These are phyloP conservation scores for Emmelina monodactyla DNA, from an alignment of 2,888 invertebrate genomes.

Conservation along the genomic window DNA sequence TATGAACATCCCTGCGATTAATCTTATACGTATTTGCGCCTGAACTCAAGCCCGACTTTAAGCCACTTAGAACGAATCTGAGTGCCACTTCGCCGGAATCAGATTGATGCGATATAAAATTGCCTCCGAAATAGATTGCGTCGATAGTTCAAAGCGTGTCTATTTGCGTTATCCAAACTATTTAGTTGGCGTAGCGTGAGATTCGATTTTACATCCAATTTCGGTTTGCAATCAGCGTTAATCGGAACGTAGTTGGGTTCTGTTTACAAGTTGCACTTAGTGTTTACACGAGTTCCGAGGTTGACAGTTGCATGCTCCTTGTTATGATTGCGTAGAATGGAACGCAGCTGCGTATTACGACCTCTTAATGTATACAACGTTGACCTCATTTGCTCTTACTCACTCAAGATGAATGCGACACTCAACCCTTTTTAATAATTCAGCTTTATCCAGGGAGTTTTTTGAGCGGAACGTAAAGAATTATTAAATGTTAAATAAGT, in stretches of 20 bases:
- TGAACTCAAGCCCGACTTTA: constrained; percentile 31
- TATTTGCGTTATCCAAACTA: no score
- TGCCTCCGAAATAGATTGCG: constrained; percentile 6
- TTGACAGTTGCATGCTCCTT: no score
- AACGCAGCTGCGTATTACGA: neutral
- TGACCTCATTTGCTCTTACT: constrained; percentile 28
- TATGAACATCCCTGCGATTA: constrained; percentile 48
- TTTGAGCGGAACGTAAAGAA: no score
- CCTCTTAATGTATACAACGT: constrained; percentile 23
- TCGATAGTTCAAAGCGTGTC: no score
- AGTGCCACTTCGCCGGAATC: constrained; percentile 23
- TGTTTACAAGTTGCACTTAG: no score
- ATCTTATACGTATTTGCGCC: constrained; percentile 39
- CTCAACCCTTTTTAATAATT: constrained; percentile 44
- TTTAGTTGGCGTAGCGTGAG: no score
- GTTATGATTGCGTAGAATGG: neutral
- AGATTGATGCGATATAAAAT: constrained; percentile 16
- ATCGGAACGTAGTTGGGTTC: no score
- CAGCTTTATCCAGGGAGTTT: constrained; percentile 25
- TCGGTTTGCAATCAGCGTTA: no score
- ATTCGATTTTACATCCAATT: no score
- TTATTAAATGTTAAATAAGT: no score
- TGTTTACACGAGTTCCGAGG: no score
- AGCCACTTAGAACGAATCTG: constrained; percentile 29
- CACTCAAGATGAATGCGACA: constrained; percentile 35